Conservation (phyloP, 2,797 vertebrate species). For the Balearica regulorum region DNA sequence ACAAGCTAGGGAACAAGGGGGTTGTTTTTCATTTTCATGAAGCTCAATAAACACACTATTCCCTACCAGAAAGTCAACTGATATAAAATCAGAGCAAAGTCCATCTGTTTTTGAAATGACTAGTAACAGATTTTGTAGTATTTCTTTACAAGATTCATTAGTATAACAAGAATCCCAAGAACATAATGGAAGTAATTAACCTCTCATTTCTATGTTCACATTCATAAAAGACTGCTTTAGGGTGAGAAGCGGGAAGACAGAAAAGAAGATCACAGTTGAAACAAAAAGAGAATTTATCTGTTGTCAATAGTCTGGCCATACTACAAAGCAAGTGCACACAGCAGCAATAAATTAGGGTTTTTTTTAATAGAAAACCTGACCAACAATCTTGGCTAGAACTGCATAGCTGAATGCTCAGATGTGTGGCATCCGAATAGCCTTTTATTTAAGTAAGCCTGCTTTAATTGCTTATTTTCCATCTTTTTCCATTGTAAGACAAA, state of each 20-base stretch:
- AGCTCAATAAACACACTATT: background rate
- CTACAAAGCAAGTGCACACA: background rate
- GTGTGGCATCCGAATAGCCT: background rate
- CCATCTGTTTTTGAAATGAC: background rate
- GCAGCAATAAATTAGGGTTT: background rate
- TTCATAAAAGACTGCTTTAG: background rate
- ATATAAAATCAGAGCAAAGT: background rate
- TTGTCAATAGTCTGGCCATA: background rate
- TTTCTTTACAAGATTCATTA: background rate
- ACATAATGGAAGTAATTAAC: constrained; percentile 7
- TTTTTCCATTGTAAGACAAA: constrained; percentile 19
- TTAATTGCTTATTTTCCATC: constrained; percentile 45
- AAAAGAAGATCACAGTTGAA: background rate
- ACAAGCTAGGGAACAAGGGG: background rate
- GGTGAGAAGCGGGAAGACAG: background rate
- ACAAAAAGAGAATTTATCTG: background rate
- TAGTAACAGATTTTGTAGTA: background rate
- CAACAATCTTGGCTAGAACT: background rate
- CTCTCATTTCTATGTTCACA: background rate
- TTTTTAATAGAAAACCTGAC: background rate
- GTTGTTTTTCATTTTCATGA: background rate
- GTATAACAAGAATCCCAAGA: background rate
- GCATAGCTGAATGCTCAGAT: background rate
- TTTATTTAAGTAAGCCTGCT: background rate
- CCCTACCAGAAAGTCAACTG: background rate